These are phyloP conservation scores for Caenorhabditis macrosperma DNA, from an alignment of 2,888 invertebrate species.

Conservation along the genomic window DNA sequence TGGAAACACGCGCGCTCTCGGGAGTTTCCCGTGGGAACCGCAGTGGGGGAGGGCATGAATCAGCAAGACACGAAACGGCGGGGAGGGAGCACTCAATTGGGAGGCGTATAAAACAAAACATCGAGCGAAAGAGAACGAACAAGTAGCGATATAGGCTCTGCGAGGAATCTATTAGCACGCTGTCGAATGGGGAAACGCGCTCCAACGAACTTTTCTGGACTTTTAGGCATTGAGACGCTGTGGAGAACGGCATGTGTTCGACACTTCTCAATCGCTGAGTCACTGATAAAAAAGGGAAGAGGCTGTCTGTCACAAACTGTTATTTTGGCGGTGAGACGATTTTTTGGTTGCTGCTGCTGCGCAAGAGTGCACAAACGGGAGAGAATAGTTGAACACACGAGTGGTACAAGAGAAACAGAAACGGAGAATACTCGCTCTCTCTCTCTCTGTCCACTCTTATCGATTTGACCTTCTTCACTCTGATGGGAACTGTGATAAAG, in stretches of 20 bases:
- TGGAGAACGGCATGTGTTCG: too few species aligned
- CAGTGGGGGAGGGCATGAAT: constrained; percentile 29
- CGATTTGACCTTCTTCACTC: constrained; percentile 10
- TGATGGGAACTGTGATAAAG: background rate
- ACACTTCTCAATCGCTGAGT: background rate
- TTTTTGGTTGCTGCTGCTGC: background rate
- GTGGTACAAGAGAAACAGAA: background rate
- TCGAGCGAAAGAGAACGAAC: constrained; percentile 5
- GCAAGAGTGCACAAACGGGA: background rate
- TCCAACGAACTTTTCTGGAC: too few species aligned
- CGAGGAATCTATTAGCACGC: too few species aligned
- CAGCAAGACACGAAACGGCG: constrained; percentile 2
- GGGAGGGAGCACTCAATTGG: constrained; percentile 23
- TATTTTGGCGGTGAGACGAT: background rate
- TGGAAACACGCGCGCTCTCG: background rate
- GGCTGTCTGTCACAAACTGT: background rate
- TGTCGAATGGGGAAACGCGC: too few species aligned
- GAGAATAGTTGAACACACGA: background rate
- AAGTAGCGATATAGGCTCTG: too few species aligned
- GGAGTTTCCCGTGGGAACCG: constrained; percentile 40
- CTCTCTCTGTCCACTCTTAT: too few species aligned
- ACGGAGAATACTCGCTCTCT: background rate
- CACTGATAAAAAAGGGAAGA: background rate
- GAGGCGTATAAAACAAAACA: constrained; percentile 26
- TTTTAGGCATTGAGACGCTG: too few species aligned